phyloP scores from a whole-genome alignment of 2,113 vertebrate species.

The Callocephalon fimbriatum region DNA sequence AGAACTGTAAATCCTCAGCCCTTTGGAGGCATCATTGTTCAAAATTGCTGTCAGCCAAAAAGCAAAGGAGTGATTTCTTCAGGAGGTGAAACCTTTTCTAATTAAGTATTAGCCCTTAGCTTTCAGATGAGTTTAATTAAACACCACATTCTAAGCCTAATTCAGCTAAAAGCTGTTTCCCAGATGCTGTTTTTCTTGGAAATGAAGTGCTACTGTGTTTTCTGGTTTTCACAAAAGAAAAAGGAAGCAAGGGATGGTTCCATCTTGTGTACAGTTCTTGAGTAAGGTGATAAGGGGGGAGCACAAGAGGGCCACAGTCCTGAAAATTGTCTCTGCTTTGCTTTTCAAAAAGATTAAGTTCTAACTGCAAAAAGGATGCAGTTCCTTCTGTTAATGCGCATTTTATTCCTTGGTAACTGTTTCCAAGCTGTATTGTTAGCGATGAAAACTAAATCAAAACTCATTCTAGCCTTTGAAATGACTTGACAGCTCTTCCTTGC shows the following conservation, averaged over 20 bases:
- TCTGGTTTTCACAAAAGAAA: neutral
- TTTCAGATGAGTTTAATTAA: neutral
- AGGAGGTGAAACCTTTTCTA: neutral
- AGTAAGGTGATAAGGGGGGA: neutral
- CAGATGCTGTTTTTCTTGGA: neutral
- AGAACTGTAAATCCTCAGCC: neutral
- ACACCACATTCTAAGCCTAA: neutral
- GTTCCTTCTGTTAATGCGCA: neutral
- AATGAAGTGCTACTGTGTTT: neutral
- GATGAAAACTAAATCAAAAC: neutral
- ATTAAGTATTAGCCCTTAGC: neutral
- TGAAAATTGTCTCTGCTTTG: neutral
- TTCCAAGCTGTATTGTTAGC: neutral
- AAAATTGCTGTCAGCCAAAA: neutral
- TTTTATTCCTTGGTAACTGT: slow-evolving; percentile 24
- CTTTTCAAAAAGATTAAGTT: neutral
- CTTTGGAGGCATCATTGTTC: neutral
- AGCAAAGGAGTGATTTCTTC: neutral
- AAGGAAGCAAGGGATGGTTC: neutral
- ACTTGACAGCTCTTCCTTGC: neutral
- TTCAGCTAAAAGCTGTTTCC: neutral
- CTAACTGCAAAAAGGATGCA: neutral
- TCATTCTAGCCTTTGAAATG: neutral
- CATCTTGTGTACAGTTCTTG: neutral
- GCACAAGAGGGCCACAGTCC: neutral